Base-by-base conservation (phyloP, 2,113 vertebrate genomes). In the Spea bombifrons region DNA sequence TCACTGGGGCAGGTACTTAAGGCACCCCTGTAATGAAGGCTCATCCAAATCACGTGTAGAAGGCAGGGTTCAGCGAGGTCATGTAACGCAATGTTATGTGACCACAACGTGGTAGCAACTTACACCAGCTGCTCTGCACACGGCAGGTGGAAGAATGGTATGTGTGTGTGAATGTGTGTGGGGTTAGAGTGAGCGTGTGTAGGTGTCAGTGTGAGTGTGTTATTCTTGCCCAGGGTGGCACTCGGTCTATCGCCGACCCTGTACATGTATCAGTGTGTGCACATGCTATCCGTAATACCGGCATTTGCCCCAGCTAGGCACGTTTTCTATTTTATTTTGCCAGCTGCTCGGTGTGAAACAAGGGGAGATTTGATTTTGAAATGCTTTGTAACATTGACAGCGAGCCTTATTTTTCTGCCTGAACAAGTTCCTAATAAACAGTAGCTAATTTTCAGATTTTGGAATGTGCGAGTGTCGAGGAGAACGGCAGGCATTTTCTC, bases 401-500 rank as follows among this genome's bases (percentile, higher is more conserved):
- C 17, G 10, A 44, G 52, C 43, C 53, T 16, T 61, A 15, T 16
- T 7, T 72, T 53, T 64, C 68, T n/a, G 57, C 68, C 61, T 66
- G 57, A 55, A 48, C 61, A 8, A 5, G 48, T 53, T 66, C 44
- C 57, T 78, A 50, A 71, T 52, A 64, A 61, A 71, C 13, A 71
- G 66, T 55, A 46, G 30, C 15, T 71, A 15, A 78, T 65, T 55
- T 65, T 72, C 47, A 53, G 57, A 65, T 72, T 72, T 71, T 72
- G 68, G 49, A 78, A 78, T 78, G 48, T 46, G 59, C 66, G 57
- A 52, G 6, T 4, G 15, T 3, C 50, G 17, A 52, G 43, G 43
- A 72, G 67, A 53, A 66, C 47, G 53, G 55, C 30, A 72, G 43
- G 69, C 69, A 66, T 65, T 78, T 53, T 66, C 69, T 59, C 76